phyloP scores from a whole-genome alignment of 2,888 invertebrate species.

The Acrocyrtus sp. region DNA sequence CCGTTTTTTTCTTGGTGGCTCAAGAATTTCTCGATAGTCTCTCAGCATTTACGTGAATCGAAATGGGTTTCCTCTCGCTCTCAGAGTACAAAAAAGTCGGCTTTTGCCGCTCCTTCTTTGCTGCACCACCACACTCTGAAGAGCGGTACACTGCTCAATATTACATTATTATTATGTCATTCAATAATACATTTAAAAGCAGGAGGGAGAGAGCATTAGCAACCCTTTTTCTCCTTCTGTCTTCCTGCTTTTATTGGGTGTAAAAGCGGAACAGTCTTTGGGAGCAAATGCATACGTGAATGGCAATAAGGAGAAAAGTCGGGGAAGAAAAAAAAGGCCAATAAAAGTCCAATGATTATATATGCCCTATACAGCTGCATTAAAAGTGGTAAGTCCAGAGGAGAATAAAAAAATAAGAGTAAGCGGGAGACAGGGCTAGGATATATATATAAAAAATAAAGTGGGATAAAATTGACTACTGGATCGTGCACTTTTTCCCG shows the following conservation, averaged over 20 bases:
- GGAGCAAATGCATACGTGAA: slow-evolving; percentile 27
- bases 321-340: slow-evolving; percentile 4
- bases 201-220: background rate
- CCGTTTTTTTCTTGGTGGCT: slow-evolving; percentile 16
- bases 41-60: background rate
- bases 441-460: slow-evolving; percentile 31
- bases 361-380: slow-evolving; percentile 6
- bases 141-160: background rate
- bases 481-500: too few relatives aligned
- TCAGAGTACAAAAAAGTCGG: background rate
- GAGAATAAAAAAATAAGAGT: background rate
- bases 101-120: background rate
- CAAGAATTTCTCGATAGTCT: background rate
- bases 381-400: slow-evolving; percentile 13
- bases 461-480: slow-evolving; percentile 24
- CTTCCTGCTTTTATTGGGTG: background rate
- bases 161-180: slow-evolving; percentile 27
- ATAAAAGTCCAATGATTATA: too few relatives aligned
- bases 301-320: slow-evolving; percentile 8
- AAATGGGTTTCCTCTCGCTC: background rate
- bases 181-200: background rate
- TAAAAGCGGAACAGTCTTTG: background rate
- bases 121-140: background rate
- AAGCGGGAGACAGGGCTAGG: slow-evolving; percentile 9
- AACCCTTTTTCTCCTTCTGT: background rate